Conservation (phyloP, 1,140 invertebrate genomes). For the Drosophila miranda region DNA sequence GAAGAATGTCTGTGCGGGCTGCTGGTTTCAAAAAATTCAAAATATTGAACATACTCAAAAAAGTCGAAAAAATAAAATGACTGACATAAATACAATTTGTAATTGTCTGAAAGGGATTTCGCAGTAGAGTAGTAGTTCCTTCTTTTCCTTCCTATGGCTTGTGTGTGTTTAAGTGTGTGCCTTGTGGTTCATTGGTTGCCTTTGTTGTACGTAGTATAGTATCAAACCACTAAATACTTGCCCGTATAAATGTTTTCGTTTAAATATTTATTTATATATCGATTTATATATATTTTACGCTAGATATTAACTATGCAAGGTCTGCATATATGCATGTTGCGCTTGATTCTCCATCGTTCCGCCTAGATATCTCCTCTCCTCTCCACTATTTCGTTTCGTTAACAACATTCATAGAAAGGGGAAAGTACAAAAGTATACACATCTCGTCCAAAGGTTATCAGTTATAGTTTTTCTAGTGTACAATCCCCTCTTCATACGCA, state of each 20-base stretch:
- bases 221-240: constrained; percentile 71
- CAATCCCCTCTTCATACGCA: too few relatives aligned
- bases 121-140: constrained; percentile 44
- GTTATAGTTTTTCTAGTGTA: constrained; percentile 41
- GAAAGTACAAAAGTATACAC: constrained; percentile 81
- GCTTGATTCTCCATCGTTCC: constrained; percentile 44
- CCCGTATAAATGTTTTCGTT: constrained; percentile 71
- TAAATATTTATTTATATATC: constrained; percentile 70
- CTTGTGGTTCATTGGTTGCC: constrained; percentile 34
- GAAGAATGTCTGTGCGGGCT: constrained; percentile 30
- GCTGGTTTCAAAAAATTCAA: constrained; percentile 18
- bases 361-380: constrained; percentile 34
- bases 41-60: constrained; percentile 6
- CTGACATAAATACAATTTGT: constrained; percentile 43
- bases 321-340: constrained; percentile 60
- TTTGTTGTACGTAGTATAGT: constrained; percentile 29
- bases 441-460: constrained; percentile 69
- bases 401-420: constrained; percentile 57
- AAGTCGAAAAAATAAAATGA: constrained; percentile 30
- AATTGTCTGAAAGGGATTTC: constrained; percentile 34
- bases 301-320: constrained; percentile 72
- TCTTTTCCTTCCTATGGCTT: constrained; percentile 14
- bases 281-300: constrained; percentile 68
- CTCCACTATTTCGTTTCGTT: constrained; percentile 33
- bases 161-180: constrained; percentile 47